Percentiles rank a stretch among this genome's conserved stretches.
Evolutionary conservation across 2,888 invertebrate species (phyloP).

Genomic region (Apocheima hispidaria): DNA sequence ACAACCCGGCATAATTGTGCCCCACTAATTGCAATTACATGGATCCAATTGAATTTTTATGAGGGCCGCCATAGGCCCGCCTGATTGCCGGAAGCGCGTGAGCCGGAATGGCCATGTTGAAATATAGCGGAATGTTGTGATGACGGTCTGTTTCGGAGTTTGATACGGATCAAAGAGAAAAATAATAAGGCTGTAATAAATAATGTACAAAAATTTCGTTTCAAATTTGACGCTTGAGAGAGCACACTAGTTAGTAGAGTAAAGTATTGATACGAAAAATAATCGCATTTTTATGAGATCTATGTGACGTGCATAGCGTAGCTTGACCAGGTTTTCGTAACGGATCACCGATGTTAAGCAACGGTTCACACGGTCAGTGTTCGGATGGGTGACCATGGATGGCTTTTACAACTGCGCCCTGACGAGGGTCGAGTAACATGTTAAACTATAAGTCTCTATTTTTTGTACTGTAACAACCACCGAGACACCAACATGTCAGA

Average conservation of each 20-base stretch:
- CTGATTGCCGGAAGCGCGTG: conserved; percentile 44
- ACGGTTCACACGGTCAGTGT: too few species aligned
- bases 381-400: too few species aligned
- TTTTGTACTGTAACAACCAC: too few species aligned
- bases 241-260: neutral
- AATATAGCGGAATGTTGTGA: conserved; percentile 23
- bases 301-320: too few species aligned
- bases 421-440: too few species aligned
- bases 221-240: neutral
- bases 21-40: conserved; percentile 40
- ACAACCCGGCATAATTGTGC: conserved; percentile 33
- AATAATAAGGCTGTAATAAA: neutral
- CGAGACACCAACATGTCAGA: too few species aligned
- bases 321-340: too few species aligned
- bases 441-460: too few species aligned
- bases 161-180: conserved; percentile 16
- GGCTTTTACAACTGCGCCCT: too few species aligned
- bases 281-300: too few species aligned
- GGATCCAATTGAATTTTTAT: conserved; percentile 40
- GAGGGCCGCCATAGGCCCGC: conserved; percentile 19
- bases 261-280: neutral
- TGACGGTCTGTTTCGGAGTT: conserved; percentile 15
- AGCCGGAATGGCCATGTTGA: conserved; percentile 13
- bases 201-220: neutral
- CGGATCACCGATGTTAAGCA: too few species aligned